phyloP scores from a whole-genome alignment of 2,113 vertebrate species.

The Lonchura striata region DNA sequence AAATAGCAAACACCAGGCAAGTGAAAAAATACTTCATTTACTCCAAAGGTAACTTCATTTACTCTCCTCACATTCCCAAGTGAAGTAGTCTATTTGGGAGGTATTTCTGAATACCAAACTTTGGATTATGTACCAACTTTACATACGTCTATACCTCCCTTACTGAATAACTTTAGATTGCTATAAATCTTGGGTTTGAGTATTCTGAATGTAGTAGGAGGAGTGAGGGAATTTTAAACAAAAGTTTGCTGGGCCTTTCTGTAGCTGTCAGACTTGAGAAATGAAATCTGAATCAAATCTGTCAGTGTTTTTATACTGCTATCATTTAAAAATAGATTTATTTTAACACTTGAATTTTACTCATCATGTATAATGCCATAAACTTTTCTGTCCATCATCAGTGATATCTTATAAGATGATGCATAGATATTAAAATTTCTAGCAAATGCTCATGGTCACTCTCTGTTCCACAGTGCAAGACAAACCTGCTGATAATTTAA shows the following conservation, averaged over 20 bases:
- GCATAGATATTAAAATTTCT: not conserved
- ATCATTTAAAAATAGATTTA: not conserved
- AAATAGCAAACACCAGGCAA: not conserved
- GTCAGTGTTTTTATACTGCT: not conserved
- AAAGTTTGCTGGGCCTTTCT: not conserved
- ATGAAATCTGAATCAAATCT: not conserved
- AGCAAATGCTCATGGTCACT: not conserved
- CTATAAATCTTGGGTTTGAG: not conserved
- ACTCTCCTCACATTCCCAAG: not conserved
- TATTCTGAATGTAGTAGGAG: not conserved
- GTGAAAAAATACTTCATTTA: not conserved
- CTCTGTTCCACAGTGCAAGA: not conserved
- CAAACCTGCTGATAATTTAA: not conserved
- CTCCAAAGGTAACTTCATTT: not conserved
- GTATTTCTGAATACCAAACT: not conserved
- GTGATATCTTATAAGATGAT: not conserved
- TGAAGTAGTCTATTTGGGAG: not conserved
- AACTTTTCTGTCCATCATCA: not conserved
- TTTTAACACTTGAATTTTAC: not conserved
- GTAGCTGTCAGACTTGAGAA: not conserved
- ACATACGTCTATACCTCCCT: not conserved
- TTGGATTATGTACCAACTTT: not conserved
- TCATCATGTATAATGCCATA: not conserved
- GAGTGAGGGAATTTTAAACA: not conserved
- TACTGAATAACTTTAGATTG: not conserved